phyloP scores from a whole-genome alignment of 2,888 invertebrate genomes.

The Bibio marci region DNA sequence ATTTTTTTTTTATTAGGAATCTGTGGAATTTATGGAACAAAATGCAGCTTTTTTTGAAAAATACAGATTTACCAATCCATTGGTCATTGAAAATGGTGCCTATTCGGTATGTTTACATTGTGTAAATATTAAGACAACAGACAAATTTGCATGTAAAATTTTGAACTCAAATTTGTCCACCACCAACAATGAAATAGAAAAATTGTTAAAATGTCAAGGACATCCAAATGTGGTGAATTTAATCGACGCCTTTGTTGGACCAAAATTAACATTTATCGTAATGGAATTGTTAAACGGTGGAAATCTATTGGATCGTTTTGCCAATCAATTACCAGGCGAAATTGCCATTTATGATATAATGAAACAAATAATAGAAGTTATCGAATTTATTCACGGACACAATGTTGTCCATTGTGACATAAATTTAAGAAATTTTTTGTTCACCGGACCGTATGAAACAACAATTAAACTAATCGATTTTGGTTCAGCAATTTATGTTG shows the following conservation, averaged over 20 bases:
- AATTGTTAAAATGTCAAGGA: constrained; percentile 69
- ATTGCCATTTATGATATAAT: constrained; percentile 61
- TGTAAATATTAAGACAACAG: constrained; percentile 49
- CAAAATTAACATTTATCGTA: constrained; percentile 78
- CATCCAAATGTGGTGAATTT: constrained; percentile 76
- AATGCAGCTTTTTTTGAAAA: constrained; percentile 54
- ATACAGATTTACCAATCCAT: constrained; percentile 50
- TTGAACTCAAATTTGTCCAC: constrained; percentile 7
- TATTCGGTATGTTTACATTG: constrained; percentile 78
- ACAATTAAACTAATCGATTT: constrained; percentile 76
- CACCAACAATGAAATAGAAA: constrained; percentile 46
- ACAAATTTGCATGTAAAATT: constrained; percentile 77
- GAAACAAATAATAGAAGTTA: constrained; percentile 64
- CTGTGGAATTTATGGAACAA: constrained; percentile 28
- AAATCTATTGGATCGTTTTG: constrained; percentile 54
- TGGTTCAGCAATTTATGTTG: constrained; percentile 56
- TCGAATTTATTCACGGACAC: constrained; percentile 67
- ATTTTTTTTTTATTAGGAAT: not conserved
- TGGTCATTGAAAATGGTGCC: constrained; percentile 64
- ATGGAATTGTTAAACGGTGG: constrained; percentile 74
- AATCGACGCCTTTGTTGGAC: constrained; percentile 68
- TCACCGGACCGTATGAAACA: constrained; percentile 30
- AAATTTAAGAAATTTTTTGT: constrained; percentile 66
- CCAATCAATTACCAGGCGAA: constrained; percentile 55
- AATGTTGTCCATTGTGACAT: constrained; percentile 84